Evolutionary conservation across 2,888 invertebrate species (phyloP).

Genomic region (Celastrina argiolus): DNA sequence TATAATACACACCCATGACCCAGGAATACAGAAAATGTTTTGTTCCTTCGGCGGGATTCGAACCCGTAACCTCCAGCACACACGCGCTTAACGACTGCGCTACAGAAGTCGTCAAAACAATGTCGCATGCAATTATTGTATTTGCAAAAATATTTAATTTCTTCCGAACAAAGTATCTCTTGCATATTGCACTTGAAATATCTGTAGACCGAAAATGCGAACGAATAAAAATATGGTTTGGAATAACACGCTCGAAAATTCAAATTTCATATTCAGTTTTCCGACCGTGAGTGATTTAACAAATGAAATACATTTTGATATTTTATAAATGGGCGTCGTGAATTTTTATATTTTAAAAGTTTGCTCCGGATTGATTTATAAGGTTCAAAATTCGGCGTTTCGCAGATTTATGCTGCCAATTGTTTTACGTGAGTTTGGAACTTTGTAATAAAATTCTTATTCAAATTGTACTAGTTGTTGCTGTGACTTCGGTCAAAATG

Average conservation of each 20-base stretch:
- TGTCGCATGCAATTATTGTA: no score
- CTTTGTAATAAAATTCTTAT: not conserved
- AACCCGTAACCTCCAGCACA: no score
- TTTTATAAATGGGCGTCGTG: not conserved
- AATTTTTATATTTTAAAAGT: conserved; percentile 1
- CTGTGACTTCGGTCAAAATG: no score
- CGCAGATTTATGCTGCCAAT: not conserved
- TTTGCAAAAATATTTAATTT: no score
- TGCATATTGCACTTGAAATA: no score
- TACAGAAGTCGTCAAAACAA: no score
- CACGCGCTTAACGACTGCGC: no score
- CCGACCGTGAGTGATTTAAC: not conserved
- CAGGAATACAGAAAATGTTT: no score
- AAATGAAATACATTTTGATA: conserved; percentile 1
- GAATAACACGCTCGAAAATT: not conserved
- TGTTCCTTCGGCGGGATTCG: no score
- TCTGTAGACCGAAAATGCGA: not conserved
- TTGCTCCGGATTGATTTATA: not conserved
- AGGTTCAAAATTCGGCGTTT: not conserved
- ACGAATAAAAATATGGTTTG: not conserved
- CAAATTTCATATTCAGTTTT: not conserved
- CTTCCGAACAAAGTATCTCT: no score
- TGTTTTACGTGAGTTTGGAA: not conserved
- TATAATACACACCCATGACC: no score
- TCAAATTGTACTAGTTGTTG: no score